Conservation (phyloP, 2,113 vertebrate genomes). For the Epinephelus cyanopodus region DNA sequence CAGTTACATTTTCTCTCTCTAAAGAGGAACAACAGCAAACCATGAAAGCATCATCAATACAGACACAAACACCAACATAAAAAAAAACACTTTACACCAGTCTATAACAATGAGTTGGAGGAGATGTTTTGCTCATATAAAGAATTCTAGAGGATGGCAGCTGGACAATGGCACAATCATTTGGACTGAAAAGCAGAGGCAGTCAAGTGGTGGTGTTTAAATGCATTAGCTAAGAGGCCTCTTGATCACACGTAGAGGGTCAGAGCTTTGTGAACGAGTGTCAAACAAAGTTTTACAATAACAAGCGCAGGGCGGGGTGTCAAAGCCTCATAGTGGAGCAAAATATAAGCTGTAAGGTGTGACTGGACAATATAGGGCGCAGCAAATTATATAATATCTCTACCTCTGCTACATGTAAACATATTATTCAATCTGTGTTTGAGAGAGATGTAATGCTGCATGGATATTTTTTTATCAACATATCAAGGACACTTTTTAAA, state of each 20-base stretch:
- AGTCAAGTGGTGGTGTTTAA: constrained; percentile 33
- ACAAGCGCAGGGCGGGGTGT: neutral
- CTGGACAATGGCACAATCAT: constrained; percentile 7
- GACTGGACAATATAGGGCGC: neutral
- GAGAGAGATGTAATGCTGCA: too few species aligned
- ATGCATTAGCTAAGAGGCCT: constrained; percentile 34
- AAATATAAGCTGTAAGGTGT: neutral
- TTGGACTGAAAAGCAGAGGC: constrained; percentile 41
- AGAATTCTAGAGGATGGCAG: neutral
- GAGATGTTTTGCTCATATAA: neutral
- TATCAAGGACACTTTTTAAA: too few species aligned
- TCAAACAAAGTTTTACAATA: constrained; percentile 31
- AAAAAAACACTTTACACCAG: too few species aligned
- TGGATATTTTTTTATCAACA: too few species aligned
- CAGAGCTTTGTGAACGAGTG: neutral
- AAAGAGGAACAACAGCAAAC: neutral
- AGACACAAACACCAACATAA: neutral
- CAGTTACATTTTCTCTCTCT: neutral
- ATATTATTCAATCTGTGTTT: too few species aligned
- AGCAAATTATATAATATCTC: too few species aligned
- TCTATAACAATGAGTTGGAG: neutral
- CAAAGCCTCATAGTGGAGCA: neutral
- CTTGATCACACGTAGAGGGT: constrained; percentile 18
- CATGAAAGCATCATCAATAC: neutral
- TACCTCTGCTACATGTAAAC: too few species aligned